phyloP scores from a whole-genome alignment of 1,140 invertebrate genomes.

The Manduca sexta region DNA sequence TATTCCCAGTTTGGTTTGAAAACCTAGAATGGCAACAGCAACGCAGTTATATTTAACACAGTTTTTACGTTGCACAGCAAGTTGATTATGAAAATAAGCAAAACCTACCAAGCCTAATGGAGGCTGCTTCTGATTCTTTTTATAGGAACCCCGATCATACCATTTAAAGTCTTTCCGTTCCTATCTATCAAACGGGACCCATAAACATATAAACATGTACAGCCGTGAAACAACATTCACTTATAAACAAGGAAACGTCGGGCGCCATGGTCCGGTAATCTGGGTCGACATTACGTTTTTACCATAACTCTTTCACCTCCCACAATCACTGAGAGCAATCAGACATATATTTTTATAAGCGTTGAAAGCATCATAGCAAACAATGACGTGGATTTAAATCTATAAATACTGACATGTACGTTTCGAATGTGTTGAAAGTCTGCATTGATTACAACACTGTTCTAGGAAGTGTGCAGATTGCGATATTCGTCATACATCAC shows the following conservation, averaged over 20 bases:
- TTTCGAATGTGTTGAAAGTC: conserved; percentile 17
- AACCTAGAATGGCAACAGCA: not conserved
- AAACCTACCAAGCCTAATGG: too few relatives aligned
- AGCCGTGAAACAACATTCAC: conserved; percentile 10
- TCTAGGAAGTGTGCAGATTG: conserved; percentile 29
- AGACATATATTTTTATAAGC: too few relatives aligned
- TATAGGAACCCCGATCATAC: too few relatives aligned
- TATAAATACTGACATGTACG: not conserved
- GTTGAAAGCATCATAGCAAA: too few relatives aligned
- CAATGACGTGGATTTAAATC: not conserved
- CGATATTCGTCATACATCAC: conserved; percentile 46
- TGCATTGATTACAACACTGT: conserved; percentile 29
- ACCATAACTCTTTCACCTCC: conserved; percentile 51
- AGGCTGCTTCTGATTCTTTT: too few relatives aligned
- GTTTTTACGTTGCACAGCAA: too few relatives aligned
- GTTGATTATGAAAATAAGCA: too few relatives aligned
- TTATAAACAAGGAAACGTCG: conserved; percentile 45
- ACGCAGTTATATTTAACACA: too few relatives aligned
- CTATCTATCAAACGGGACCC: not conserved
- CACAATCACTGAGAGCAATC: conserved; percentile 26
- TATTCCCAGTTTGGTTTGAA: not conserved
- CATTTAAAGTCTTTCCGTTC: too few relatives aligned
- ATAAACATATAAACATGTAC: conserved; percentile 10
- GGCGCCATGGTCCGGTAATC: conserved; percentile 21
- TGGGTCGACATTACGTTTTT: conserved; percentile 51